A percentile compares a stretch with the other conserved stretches of the same genome.
Evolutionary conservation across 1,140 invertebrate genomes (phyloP).

Genomic region (Bombus sylvicola): DNA sequence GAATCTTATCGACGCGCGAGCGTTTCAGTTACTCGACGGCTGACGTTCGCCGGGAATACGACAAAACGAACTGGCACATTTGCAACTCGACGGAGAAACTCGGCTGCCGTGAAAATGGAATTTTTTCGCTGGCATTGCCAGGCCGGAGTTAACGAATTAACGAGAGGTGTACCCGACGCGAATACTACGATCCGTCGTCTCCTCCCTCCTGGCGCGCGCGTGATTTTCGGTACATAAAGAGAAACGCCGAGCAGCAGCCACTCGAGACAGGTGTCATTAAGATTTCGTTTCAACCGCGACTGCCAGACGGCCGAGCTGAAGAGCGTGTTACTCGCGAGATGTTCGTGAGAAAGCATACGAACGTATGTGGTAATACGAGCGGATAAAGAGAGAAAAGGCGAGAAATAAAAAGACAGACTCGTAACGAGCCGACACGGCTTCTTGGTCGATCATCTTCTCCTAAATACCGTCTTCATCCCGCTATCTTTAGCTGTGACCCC

Average conservation of each 20-base stretch:
- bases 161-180: slow-evolving; percentile 27
- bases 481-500: slow-evolving; percentile 52
- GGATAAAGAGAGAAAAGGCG: background rate
- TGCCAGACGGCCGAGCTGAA: slow-evolving; percentile 48
- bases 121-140: background rate
- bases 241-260: slow-evolving; percentile 30
- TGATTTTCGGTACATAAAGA: slow-evolving; percentile 58
- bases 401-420: slow-evolving; percentile 31
- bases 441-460: slow-evolving; percentile 57
- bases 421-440: slow-evolving; percentile 54
- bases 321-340: slow-evolving; percentile 46
- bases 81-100: background rate
- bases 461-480: slow-evolving; percentile 61
- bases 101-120: background rate
- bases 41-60: background rate
- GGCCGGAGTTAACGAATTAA: slow-evolving; percentile 31
- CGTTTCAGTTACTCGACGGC: background rate
- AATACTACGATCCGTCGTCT: slow-evolving; percentile 39
- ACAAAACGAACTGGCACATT: too few species aligned
- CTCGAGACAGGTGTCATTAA: slow-evolving; percentile 68
- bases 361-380: slow-evolving; percentile 18
- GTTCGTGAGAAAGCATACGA: background rate
- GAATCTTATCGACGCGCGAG: background rate
- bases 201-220: background rate
- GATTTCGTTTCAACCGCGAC: slow-evolving; percentile 62